Percentiles rank a stretch among this genome's conserved stretches.
Conservation (phyloP, 37 sponge, comb jelly and placozoan genomes). For the Beroe forskalii region DNA sequence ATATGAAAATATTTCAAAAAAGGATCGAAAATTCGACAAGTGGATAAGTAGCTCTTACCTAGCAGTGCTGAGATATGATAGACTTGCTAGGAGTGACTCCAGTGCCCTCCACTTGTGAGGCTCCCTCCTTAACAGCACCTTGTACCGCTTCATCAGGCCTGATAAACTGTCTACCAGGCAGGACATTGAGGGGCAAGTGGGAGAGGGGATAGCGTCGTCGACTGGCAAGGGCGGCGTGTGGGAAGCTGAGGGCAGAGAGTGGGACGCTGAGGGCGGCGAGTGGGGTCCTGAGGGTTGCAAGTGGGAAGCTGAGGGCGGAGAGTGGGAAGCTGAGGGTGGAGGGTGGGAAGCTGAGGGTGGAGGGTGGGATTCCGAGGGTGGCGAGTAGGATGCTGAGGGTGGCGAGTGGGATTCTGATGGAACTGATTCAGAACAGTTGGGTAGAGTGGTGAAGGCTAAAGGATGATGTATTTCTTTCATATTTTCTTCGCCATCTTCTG, state of each 20-base stretch:
- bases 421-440: too few species aligned
- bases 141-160: neutral
- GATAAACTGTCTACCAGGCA: neutral
- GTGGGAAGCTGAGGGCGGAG: neutral
- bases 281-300: neutral
- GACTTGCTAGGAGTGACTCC: constrained; percentile 26
- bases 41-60: too few species aligned
- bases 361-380: neutral
- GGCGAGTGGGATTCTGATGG: neutral
- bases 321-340: neutral
- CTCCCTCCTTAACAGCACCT: neutral
- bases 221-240: neutral
- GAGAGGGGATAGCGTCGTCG: neutral
- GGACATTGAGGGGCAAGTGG: neutral
- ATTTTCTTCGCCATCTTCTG: neutral
- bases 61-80: constrained; percentile 5
- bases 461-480: too few species aligned
- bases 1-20: too few species aligned
- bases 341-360: neutral
- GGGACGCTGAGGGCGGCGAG: neutral
- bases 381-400: neutral
- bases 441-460: too few species aligned
- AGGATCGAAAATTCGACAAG: too few species aligned
- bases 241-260: neutral
- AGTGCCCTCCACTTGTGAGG: neutral